phyloP scores from a whole-genome alignment of 2,888 invertebrate species.

The Hanleya hanleyi region DNA sequence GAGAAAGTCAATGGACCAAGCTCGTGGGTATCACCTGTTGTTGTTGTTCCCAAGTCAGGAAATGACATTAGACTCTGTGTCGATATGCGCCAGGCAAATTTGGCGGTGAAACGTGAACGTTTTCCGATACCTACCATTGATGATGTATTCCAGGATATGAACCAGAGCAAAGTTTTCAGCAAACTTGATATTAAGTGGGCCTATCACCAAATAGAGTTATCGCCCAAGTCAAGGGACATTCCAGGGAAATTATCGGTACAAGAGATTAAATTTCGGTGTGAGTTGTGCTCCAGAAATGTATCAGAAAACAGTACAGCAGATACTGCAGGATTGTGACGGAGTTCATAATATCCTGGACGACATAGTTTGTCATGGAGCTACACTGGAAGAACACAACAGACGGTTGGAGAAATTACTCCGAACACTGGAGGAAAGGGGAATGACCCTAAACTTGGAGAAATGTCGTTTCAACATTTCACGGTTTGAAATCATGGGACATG shows the following conservation, averaged over 20 bases:
- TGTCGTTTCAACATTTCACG: constrained; percentile 38
- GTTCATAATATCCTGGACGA: constrained; percentile 32
- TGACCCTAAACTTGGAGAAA: constrained; percentile 42
- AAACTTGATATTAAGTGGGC: background rate
- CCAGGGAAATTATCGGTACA: constrained; percentile 19
- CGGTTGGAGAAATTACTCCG: constrained; percentile 28
- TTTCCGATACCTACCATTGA: constrained; percentile 3
- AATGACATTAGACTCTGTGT: background rate
- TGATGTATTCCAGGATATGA: background rate
- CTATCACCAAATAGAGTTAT: constrained; percentile 21
- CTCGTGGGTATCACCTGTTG: background rate
- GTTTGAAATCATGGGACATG: constrained; percentile 23
- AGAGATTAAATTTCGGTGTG: constrained; percentile 16
- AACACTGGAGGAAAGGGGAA: constrained; percentile 27
- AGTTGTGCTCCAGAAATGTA: constrained; percentile 34
- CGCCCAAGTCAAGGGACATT: constrained; percentile 12
- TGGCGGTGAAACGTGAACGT: background rate
- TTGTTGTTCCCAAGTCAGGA: background rate
- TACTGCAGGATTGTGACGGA: constrained; percentile 7
- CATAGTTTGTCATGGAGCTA: constrained; percentile 38
- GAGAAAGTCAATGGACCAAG: too few species aligned
- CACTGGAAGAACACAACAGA: constrained; percentile 31
- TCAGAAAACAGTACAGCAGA: constrained; percentile 8
- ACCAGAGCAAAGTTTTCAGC: background rate
- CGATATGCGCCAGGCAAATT: background rate